phyloP scores from a whole-genome alignment of 2,888 invertebrate genomes.

The Endotricha flammealis region DNA sequence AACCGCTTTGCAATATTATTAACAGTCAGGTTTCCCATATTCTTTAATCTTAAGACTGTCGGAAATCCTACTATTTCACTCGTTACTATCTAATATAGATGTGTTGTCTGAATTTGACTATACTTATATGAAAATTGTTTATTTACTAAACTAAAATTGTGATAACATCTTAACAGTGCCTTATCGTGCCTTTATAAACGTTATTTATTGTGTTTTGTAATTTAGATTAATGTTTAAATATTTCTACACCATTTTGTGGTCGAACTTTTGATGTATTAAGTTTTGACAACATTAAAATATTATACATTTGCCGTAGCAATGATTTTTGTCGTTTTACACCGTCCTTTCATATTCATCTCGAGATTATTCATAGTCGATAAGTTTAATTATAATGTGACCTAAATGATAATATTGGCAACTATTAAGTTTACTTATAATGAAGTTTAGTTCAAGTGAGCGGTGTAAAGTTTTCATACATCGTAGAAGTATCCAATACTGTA shows the following conservation, averaged over 20 bases:
- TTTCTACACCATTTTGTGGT: conserved; percentile 61
- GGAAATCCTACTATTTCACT: conserved; percentile 51
- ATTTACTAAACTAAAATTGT: conserved; percentile 63
- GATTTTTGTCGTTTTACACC: conserved; percentile 73
- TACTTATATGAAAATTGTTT: conserved; percentile 27
- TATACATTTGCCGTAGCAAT: conserved; percentile 51
- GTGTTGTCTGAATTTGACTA: conserved; percentile 29
- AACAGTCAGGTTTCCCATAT: conserved; percentile 55
- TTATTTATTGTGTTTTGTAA: conserved; percentile 71
- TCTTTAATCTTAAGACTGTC: conserved; percentile 61
- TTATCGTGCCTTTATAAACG: conserved; percentile 72
- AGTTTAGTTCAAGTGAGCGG: conserved; percentile 36
- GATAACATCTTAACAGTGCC: conserved; percentile 76
- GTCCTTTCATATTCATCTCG: conserved; percentile 74
- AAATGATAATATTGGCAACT: conserved; percentile 62
- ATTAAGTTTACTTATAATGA: conserved; percentile 40
- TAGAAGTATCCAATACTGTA: no score
- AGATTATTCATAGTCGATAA: conserved; percentile 70
- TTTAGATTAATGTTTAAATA: conserved; percentile 61
- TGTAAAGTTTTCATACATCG: conserved; percentile 24
- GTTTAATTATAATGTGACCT: conserved; percentile 59
- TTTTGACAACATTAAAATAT: conserved; percentile 56
- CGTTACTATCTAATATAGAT: conserved; percentile 31
- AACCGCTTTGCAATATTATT: conserved; percentile 48
- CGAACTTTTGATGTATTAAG: conserved; percentile 55